Base-by-base conservation (phyloP, 2,113 vertebrate species). In the Triplophysa tibetana region DNA sequence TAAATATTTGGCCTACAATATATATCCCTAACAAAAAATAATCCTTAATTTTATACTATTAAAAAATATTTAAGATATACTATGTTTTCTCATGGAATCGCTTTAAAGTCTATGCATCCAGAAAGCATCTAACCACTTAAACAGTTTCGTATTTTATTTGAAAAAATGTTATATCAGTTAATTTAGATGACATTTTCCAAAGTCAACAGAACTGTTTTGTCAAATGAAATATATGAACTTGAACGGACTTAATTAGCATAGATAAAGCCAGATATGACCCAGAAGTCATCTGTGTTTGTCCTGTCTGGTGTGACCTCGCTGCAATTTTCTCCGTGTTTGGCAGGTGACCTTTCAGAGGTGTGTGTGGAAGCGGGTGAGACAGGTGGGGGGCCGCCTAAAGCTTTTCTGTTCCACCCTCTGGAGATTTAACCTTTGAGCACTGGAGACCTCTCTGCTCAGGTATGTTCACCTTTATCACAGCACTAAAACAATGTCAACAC, bases 401-500 rank as follows among this genome's bases (percentile, higher is more conserved):
- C 52, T 56, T 10, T 8, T 60, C 12, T 12, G 14, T 17, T 8
- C n/a, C 16, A 16, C 54, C 54, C 54, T 58, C 33, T 62, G 58
- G 16, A 63, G 73, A 23, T 19, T 24, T 84, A 48, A 84, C 83
- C 79, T 81, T 81, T 81, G 12, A 10, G 41, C 33, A 14, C 8
- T 3, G 66, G 19, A 41, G 33, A 60, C 52, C 41, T 33, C 16
- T 77, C 50, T 17, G 5, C 48, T 73, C 65, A 29, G n/a, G 17
- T 86, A 83, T 86, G 29, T 89, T 92, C 88, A 91, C 89, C 90
- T 91, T 93, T 90, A 85, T 60, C 23, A 16, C 60, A 68, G 61
- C 62, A 45, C 12, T 41, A 24, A 16, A 62, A 14, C 16, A 38
- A 38, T 76, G 83, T 89, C 87, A 83, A 61, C 12, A 9, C 29